Percentiles rank a stretch among this genome's conserved stretches.
These are phyloP conservation scores for Spilarctia lutea DNA, from an alignment of 2,888 invertebrate genomes.

Conservation along the genomic window DNA sequence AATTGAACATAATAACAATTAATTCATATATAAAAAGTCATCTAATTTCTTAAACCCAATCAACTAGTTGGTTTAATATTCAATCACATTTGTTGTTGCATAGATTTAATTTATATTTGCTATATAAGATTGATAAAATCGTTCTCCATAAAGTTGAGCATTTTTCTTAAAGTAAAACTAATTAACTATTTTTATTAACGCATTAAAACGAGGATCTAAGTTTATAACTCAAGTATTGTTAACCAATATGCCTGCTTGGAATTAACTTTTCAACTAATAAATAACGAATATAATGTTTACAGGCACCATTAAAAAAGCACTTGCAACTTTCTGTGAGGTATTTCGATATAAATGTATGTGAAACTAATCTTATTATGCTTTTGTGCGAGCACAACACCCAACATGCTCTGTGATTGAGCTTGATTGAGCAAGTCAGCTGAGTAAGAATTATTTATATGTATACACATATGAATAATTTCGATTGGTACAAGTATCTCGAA, in stretches of 20 bases:
- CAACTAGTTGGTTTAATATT: constrained; percentile 11
- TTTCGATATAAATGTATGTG: constrained; percentile 43
- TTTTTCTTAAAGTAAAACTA: constrained; percentile 54
- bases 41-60: constrained; percentile 27
- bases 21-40: constrained; percentile 32
- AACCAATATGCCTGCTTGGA: constrained; percentile 39
- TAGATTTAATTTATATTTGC: constrained; percentile 34
- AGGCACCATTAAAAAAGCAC: constrained; percentile 75
- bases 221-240: constrained; percentile 31
- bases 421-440: constrained; percentile 74
- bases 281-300: constrained; percentile 46
- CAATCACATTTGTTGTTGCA: constrained; percentile 23
- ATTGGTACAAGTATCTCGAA: not conserved
- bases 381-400: constrained; percentile 77
- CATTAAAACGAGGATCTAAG: constrained; percentile 36
- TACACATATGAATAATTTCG: constrained; percentile 27
- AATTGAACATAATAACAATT: constrained; percentile 60
- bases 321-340: constrained; percentile 59
- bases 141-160: constrained; percentile 61
- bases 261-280: constrained; percentile 29
- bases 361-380: constrained; percentile 63
- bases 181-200: constrained; percentile 43
- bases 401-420: constrained; percentile 71
- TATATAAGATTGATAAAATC: constrained; percentile 52
- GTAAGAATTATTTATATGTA: constrained; percentile 33